phyloP scores from a whole-genome alignment of 2,888 invertebrate genomes.

The Ctena decussata region DNA sequence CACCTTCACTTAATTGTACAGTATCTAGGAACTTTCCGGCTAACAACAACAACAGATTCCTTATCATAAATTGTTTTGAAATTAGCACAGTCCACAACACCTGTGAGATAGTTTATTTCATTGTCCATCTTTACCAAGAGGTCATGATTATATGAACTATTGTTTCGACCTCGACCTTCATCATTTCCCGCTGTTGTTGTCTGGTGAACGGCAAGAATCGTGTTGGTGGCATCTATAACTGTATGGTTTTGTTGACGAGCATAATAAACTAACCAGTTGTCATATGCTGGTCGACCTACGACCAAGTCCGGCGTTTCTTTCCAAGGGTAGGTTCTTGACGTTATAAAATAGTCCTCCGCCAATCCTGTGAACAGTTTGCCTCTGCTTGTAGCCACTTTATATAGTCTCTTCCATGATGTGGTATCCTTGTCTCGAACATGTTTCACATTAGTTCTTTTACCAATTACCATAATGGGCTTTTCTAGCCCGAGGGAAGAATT shows the following conservation, averaged over 20 bases:
- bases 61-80: background rate
- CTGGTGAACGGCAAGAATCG: slow-evolving; percentile 71
- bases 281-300: slow-evolving; percentile 70
- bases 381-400: slow-evolving; percentile 28
- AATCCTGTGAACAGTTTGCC: slow-evolving; percentile 56
- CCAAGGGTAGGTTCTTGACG: slow-evolving; percentile 65
- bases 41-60: background rate
- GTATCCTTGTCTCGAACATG: slow-evolving; percentile 57
- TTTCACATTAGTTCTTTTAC: slow-evolving; percentile 62
- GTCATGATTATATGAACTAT: slow-evolving; percentile 46
- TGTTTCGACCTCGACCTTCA: slow-evolving; percentile 46
- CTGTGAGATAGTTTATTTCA: slow-evolving; percentile 37
- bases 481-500: background rate
- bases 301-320: slow-evolving; percentile 65
- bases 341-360: slow-evolving; percentile 73
- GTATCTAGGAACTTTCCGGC: background rate
- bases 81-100: slow-evolving; percentile 44
- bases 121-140: slow-evolving; percentile 42
- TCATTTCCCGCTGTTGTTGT: slow-evolving; percentile 63
- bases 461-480: slow-evolving; percentile 41
- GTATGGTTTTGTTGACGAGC: slow-evolving; percentile 31
- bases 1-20: too few species aligned
- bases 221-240: slow-evolving; percentile 66
- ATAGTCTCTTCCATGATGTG: slow-evolving; percentile 33
- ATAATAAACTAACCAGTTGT: slow-evolving; percentile 71